These are phyloP conservation scores for Taurulus bubalis DNA, from an alignment of 2,113 vertebrate genomes.

Conservation along the genomic window DNA sequence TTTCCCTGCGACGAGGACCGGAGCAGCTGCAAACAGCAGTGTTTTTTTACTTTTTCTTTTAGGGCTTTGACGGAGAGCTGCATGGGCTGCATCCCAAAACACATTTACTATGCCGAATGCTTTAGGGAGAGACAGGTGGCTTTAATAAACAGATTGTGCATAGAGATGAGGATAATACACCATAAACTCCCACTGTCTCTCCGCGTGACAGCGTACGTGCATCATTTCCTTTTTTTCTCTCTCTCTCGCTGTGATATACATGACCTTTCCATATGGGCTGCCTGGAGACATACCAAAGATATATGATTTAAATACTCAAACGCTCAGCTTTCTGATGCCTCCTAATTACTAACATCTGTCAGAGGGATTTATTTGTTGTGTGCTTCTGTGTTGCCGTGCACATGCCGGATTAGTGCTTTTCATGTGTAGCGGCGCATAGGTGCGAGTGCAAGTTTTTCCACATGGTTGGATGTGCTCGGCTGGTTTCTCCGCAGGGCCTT, in stretches of 20 bases:
- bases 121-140: conserved; percentile 56
- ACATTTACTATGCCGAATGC: conserved; percentile 53
- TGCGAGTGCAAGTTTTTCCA: conserved; percentile 33
- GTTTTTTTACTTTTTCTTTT: conserved; percentile 13
- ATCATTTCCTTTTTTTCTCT: conserved; percentile 17
- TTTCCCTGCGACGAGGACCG: background rate
- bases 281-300: conserved; percentile 59
- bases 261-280: conserved; percentile 73
- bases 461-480: conserved; percentile 27
- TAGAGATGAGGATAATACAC: conserved; percentile 64
- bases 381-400: conserved; percentile 20
- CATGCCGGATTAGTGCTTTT: conserved; percentile 37
- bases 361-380: conserved; percentile 44
- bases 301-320: conserved; percentile 54
- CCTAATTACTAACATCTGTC: conserved; percentile 75
- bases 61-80: conserved; percentile 41
- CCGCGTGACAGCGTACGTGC: conserved; percentile 9
- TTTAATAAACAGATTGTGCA: conserved; percentile 72
- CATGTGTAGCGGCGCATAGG: conserved; percentile 40
- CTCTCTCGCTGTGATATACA: conserved; percentile 17
- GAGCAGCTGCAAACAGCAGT: conserved; percentile 35
- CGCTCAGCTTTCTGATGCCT: conserved; percentile 44
- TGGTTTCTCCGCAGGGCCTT: conserved; percentile 41
- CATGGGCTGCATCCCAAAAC: conserved; percentile 39
- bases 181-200: conserved; percentile 42